Base-by-base conservation (phyloP, 2,797 vertebrate species). In the Labeo calbasu region DNA sequence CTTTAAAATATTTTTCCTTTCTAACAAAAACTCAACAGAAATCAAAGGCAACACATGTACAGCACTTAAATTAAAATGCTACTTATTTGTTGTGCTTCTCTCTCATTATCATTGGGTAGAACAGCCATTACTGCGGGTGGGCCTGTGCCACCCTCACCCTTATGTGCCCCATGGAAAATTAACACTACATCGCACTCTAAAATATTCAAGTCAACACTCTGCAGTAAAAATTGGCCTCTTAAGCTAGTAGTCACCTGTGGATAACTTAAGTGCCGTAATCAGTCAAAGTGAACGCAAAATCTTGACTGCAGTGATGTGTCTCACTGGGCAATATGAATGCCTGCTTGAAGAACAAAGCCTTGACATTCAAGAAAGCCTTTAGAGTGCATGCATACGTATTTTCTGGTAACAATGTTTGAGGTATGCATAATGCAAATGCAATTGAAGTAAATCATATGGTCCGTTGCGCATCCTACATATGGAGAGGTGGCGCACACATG, bases 251-350 rank as follows among this genome's bases (percentile, higher is more conserved):
- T 48, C 36, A 83, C 23, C 50, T 69, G 81, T 77, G 61, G 65
- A 78, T 76, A 76, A 55, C 61, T 76, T 77, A 55, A 84, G 81
- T 61, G 40, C 65, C 78, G 65, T 78, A 78, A 84, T 84, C 75
- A 82, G 11, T 73, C 40, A 78, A 70, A 71, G n/a, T 69, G 12
- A 70, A 77, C 70, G 66, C 53, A 79, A 40, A 78, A 66, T 51
- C 65, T 70, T 84, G 65, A 40, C 48, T 57, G 53, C 43, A 68
- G n/a, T 48, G 15, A 48, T 40, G 46, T 11, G 6, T 71, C 21
- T 70, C 53, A 23, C 50, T 14, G 51, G 63, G 21, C 65, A 63
- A 46, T 69, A 57, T 28, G 17, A 59, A 15, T 46, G 32, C n/a
- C 28, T 61, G 8, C 76, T 70, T 72, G 28, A 71, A 84, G 65